Evolutionary conservation across 2,113 vertebrate species (phyloP).

Genomic region (Sinocyclocheilus grahami): DNA sequence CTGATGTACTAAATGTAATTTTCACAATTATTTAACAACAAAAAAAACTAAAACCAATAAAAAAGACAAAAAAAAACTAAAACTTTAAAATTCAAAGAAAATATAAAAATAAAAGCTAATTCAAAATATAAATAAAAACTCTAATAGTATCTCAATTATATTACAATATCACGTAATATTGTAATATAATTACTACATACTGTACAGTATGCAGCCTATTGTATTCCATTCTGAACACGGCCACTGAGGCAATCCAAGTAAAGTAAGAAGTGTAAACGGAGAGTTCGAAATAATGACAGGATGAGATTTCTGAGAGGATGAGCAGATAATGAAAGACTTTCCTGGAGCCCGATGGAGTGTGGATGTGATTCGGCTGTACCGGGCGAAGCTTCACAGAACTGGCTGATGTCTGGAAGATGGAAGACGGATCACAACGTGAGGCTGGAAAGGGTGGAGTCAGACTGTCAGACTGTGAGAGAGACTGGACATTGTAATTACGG

Average conservation of each 20-base stretch:
- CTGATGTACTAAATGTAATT: too few relatives aligned
- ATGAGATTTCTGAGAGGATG: background rate
- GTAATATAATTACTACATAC: too few relatives aligned
- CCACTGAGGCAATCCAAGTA: background rate
- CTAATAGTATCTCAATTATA: too few relatives aligned
- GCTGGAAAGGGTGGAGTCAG: conserved; percentile 20
- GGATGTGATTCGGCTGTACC: background rate
- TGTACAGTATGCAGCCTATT: background rate
- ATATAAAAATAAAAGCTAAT: too few relatives aligned
- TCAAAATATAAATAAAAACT: too few relatives aligned
- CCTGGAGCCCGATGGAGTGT: background rate
- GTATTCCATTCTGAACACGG: background rate
- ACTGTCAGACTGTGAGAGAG: conserved; percentile 7
- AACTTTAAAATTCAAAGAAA: too few relatives aligned
- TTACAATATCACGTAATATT: too few relatives aligned
- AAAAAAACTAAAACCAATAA: too few relatives aligned
- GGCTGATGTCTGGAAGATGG: conserved; percentile 4
- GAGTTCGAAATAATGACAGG: background rate
- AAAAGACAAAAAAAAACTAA: too few relatives aligned
- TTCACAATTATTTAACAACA: too few relatives aligned
- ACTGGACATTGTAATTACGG: conserved; percentile 30
- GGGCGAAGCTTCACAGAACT: background rate
- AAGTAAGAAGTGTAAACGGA: background rate
- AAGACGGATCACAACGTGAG: background rate
- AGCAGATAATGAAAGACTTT: background rate